Evolutionary conservation across 2,797 vertebrate species (phyloP).

Genomic region (Pantherophis vulpinus): DNA sequence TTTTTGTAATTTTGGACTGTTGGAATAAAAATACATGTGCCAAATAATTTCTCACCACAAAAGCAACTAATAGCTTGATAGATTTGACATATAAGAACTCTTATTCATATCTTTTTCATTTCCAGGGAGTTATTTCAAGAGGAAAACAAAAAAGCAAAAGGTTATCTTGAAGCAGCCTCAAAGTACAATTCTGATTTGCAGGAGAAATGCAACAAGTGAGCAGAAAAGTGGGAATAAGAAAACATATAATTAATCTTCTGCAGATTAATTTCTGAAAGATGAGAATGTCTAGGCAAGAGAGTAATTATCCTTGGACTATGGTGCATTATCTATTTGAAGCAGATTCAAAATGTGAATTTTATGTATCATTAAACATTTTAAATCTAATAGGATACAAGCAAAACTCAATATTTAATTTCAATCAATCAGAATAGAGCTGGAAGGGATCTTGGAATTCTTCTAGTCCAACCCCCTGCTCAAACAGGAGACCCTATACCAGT

Average conservation of each 20-base stretch:
- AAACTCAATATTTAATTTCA: background rate
- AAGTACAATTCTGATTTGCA: slow-evolving; percentile 13
- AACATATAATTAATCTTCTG: background rate
- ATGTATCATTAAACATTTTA: background rate
- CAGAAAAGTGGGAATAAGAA: background rate
- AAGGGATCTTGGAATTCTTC: background rate
- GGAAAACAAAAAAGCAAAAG: slow-evolving; percentile 23
- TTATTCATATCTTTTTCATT: background rate
- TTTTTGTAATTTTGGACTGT: background rate
- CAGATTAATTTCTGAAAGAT: background rate
- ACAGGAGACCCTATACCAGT: background rate
- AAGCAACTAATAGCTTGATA: background rate
- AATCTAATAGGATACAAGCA: background rate
- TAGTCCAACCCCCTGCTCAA: background rate
- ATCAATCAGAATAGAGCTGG: background rate
- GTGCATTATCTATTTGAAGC: background rate
- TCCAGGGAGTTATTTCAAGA: slow-evolving; percentile 17
- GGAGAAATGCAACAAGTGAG: slow-evolving; percentile 20
- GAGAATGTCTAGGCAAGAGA: background rate
- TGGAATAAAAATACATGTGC: background rate
- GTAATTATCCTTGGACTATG: background rate
- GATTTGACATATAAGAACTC: background rate
- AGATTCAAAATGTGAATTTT: background rate
- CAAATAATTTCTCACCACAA: background rate
- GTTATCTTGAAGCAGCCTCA: background rate